These are phyloP conservation scores for Adela reaumurella DNA, from an alignment of 2,888 invertebrate genomes.

Conservation along the genomic window DNA sequence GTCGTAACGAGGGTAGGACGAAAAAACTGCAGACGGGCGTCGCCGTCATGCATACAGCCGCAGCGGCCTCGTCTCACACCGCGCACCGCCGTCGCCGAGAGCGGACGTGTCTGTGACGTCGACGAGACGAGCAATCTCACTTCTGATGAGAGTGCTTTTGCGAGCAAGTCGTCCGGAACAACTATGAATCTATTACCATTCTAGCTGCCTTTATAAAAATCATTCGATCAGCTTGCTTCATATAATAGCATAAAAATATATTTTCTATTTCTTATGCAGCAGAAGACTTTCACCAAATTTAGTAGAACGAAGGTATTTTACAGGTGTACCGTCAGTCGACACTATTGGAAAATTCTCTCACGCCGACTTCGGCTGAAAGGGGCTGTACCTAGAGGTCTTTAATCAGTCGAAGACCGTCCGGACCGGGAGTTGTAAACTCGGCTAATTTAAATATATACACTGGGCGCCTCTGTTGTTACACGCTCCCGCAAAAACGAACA, in stretches of 20 bases:
- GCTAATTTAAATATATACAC: slow-evolving; percentile 38
- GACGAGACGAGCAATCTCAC: neutral
- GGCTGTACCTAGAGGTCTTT: slow-evolving; percentile 13
- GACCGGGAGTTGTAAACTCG: slow-evolving; percentile 17
- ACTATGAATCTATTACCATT: no score
- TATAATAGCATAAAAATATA: no score
- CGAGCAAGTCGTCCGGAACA: neutral
- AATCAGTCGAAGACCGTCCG: slow-evolving; percentile 18
- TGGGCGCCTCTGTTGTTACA: slow-evolving; percentile 6
- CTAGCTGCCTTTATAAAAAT: no score
- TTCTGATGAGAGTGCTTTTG: neutral
- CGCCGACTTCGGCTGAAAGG: no score
- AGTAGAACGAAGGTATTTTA: no score
- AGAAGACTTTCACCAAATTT: no score
- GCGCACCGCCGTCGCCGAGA: neutral
- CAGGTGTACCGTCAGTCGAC: no score
- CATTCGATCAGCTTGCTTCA: no score
- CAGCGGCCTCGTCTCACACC: neutral
- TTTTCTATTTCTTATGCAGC: no score
- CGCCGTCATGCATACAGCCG: neutral
- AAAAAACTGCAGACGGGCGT: neutral
- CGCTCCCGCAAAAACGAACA: neutral
- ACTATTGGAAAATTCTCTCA: no score
- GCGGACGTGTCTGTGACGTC: neutral
- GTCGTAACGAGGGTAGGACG: slow-evolving; percentile 5